These are phyloP conservation scores for Elymnias hypermnestra DNA, from an alignment of 1,140 invertebrate genomes.

Conservation along the genomic window DNA sequence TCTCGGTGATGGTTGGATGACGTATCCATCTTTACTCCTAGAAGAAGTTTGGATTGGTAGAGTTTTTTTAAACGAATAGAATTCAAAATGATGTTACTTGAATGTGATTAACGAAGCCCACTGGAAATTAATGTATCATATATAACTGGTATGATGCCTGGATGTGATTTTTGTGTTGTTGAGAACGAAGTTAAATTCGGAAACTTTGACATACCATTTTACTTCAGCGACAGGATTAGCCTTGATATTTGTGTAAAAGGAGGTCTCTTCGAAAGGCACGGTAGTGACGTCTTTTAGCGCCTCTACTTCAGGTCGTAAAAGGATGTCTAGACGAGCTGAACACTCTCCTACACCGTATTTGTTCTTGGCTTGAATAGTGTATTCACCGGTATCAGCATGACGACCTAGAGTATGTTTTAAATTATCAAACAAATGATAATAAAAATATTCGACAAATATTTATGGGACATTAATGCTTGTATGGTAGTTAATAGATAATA, in stretches of 20 bases:
- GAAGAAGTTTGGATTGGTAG: too few relatives aligned
- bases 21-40: slow-evolving; percentile 80
- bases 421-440: too few relatives aligned
- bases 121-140: too few relatives aligned
- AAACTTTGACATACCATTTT: slow-evolving; percentile 78
- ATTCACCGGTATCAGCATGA: slow-evolving; percentile 91
- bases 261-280: slow-evolving; percentile 82
- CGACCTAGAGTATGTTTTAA: too few relatives aligned
- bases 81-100: too few relatives aligned
- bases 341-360: slow-evolving; percentile 84
- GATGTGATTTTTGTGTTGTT: too few relatives aligned
- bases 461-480: too few relatives aligned
- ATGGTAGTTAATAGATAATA: too few relatives aligned
- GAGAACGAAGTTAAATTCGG: neutral
- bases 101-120: too few relatives aligned
- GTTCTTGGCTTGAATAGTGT: slow-evolving; percentile 86
- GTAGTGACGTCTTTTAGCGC: slow-evolving; percentile 83
- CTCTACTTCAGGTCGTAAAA: slow-evolving; percentile 85
- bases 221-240: slow-evolving; percentile 88
- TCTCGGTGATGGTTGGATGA: slow-evolving; percentile 77
- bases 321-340: slow-evolving; percentile 83
- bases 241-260: slow-evolving; percentile 83
- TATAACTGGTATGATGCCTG: too few relatives aligned
- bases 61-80: too few relatives aligned
- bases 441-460: too few relatives aligned